Evolutionary conservation across 2,797 vertebrate species (phyloP).

Genomic region (Centropyge bicolor): DNA sequence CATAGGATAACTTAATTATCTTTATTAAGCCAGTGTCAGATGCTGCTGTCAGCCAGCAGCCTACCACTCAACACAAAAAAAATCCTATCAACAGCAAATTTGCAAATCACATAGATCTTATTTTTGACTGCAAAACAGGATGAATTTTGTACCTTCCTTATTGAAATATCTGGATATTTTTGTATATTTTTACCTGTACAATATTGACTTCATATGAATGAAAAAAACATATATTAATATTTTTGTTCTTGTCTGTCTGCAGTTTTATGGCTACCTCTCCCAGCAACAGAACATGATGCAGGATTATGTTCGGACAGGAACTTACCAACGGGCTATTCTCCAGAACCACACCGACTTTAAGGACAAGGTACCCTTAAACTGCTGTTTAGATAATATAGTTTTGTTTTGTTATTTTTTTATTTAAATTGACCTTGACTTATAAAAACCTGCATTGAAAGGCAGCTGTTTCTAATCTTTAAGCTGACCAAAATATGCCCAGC

Average conservation of each 20-base stretch:
- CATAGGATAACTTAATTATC: no score
- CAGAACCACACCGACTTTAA: constrained; percentile 98
- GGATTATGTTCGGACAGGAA: constrained; percentile 97
- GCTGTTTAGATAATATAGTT: background rate
- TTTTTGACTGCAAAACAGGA: background rate
- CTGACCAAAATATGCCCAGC: background rate
- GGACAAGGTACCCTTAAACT: constrained; percentile 88
- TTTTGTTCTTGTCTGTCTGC: constrained; percentile 21
- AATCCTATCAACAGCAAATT: background rate
- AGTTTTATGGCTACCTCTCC: constrained; percentile 99
- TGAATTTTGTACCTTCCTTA: background rate
- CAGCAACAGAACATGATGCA: constrained; percentile 99
- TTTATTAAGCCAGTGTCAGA: background rate
- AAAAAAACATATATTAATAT: background rate
- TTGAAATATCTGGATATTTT: background rate
- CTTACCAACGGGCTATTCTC: constrained; percentile 96
- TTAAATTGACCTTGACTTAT: background rate
- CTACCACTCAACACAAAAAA: background rate
- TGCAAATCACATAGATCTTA: background rate
- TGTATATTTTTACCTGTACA: background rate
- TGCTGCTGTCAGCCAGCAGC: background rate
- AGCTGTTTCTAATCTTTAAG: background rate
- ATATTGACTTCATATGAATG: background rate
- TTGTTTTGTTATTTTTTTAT: background rate
- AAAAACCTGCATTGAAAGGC: background rate